Evolutionary conservation across 2,797 vertebrate species (phyloP).

Genomic region (Pangasius mekongensis): DNA sequence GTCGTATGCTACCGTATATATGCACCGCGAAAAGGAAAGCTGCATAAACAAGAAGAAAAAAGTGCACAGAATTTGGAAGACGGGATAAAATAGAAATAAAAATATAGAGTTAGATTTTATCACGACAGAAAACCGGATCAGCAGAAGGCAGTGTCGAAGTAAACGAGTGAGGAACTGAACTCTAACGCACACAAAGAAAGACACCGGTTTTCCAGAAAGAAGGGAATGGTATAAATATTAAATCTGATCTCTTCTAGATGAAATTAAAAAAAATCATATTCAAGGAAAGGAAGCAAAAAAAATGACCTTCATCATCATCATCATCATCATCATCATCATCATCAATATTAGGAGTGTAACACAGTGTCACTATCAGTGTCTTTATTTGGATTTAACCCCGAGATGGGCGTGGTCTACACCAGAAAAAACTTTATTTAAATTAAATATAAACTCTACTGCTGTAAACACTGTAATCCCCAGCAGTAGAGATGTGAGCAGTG

Average conservation of each 20-base stretch:
- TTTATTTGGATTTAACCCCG: neutral
- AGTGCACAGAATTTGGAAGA: constrained; percentile 40
- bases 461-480: neutral
- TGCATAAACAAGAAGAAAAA: neutral
- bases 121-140: neutral
- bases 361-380: neutral
- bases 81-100: constrained; percentile 25
- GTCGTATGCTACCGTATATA: neutral
- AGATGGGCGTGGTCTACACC: neutral
- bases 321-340: neutral
- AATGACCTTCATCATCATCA: neutral
- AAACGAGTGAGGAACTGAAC: neutral
- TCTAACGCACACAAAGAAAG: neutral
- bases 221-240: neutral
- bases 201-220: constrained; percentile 33
- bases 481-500: neutral
- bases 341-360: neutral
- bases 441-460: neutral
- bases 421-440: neutral
- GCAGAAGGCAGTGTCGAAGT: constrained; percentile 18
- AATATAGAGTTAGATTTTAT: neutral
- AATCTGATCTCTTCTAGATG: neutral
- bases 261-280: too few species aligned
- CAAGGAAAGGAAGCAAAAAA: neutral
- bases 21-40: constrained; percentile 3